These are phyloP conservation scores for Leptinotarsa defecta DNA, from an alignment of 1,140 invertebrate genomes.

Conservation along the genomic window DNA sequence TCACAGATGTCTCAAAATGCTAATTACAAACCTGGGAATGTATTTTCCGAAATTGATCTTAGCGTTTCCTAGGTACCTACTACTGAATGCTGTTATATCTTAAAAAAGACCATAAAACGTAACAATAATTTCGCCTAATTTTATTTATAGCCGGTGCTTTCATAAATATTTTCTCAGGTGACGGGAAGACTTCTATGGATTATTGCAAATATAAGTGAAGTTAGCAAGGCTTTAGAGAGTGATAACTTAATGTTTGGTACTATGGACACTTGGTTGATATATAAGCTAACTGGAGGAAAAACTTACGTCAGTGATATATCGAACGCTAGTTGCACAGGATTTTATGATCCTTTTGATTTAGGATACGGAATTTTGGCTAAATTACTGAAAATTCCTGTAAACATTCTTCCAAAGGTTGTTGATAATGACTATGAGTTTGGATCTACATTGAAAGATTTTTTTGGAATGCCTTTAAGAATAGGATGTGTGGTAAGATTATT, in stretches of 20 bases:
- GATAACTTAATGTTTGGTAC: constrained; percentile 84
- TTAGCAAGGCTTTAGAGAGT: constrained; percentile 65
- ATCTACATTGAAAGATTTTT: constrained; percentile 64
- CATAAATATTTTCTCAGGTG: constrained; percentile 62
- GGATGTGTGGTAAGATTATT: constrained; percentile 66
- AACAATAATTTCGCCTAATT: no score
- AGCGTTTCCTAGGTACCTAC: no score
- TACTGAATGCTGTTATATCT: no score
- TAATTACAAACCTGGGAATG: no score
- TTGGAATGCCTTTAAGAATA: constrained; percentile 80
- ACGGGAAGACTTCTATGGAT: constrained; percentile 78
- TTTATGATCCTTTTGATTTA: constrained; percentile 91
- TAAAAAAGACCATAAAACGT: no score
- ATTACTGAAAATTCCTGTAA: constrained; percentile 71
- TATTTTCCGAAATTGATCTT: no score
- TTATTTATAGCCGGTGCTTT: no score
- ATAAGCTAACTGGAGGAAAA: constrained; percentile 68
- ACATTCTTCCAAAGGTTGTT: constrained; percentile 80
- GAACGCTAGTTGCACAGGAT: constrained; percentile 85
- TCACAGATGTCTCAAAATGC: no score
- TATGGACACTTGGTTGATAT: constrained; percentile 90
- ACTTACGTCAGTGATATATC: constrained; percentile 85
- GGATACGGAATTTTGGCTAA: constrained; percentile 77
- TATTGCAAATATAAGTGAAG: constrained; percentile 70
- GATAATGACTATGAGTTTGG: constrained; percentile 80